Conservation (phyloP, 2,113 vertebrate genomes). For the Heteronetta atricapilla region DNA sequence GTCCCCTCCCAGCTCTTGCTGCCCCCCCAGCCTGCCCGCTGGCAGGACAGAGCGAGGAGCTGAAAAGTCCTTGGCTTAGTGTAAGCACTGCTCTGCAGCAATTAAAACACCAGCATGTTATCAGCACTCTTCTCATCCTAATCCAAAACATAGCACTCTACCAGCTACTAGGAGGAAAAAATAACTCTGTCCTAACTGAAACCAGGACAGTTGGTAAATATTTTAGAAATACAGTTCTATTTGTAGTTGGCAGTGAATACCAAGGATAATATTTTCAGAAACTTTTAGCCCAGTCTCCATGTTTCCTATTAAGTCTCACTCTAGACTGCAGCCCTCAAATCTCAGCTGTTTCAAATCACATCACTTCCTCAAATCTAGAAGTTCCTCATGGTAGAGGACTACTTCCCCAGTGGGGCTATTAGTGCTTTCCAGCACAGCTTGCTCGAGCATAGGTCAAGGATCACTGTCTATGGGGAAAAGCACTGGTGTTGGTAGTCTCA, state of each 20-base stretch:
- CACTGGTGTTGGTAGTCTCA: neutral
- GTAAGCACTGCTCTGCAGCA: too few species aligned
- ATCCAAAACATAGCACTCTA: too few species aligned
- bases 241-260: neutral
- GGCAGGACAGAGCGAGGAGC: too few species aligned
- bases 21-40: too few species aligned
- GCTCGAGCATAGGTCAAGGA: neutral
- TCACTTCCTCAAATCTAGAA: neutral
- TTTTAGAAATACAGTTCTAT: neutral
- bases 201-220: too few species aligned
- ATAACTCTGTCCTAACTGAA: too few species aligned
- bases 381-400: neutral
- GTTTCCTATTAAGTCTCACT: neutral
- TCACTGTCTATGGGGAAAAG: neutral
- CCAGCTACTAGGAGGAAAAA: too few species aligned
- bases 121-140: too few species aligned
- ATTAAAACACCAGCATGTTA: too few species aligned
- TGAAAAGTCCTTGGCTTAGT: too few species aligned
- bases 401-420: neutral
- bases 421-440: neutral
- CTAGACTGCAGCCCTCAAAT: neutral
- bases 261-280: neutral
- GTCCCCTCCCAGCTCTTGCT: too few species aligned
- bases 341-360: neutral
- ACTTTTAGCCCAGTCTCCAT: neutral